Base-by-base conservation (phyloP, 2,888 invertebrate species). In the Trissolcus brochymenae region DNA sequence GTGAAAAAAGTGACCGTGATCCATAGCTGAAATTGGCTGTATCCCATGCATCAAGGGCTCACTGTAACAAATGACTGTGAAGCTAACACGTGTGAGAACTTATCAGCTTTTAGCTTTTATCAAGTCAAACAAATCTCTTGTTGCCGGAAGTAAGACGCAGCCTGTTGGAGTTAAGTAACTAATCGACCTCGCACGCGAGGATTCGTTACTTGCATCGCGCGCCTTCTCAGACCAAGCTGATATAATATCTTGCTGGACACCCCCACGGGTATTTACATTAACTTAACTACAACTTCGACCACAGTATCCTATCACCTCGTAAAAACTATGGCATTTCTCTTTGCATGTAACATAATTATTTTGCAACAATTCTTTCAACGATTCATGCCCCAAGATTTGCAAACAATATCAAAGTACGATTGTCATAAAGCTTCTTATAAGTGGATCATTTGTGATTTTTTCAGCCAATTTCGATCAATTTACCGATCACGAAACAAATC, bases 61-160 rank as follows among this genome's bases (percentile, higher is more conserved):
- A 64, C 40, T 54, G 60, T 79, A 76, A 79, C 73, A 76, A 79
- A 79, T 79, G 70, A 71, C 79, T 51, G 67, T 51, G 66, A 76
- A 76, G 62, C 57, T 56, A 79, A 79, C 76, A 79, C 79, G 73
- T 79, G 79, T 79, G 79, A 79, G 64, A 79, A 79, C 74, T 79
- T 76, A 79, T 79, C 79, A 79, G 79, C 79, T 79, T 76, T 76
- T 79, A 79, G 79, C 35, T 79, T 79, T 79, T 79, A 79, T 79
- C 74, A 67, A 79, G 79, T 79, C 76, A 79, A 79, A 76, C 79
- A 79, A 79, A 79, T 79, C 76, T 79, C 74, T 79, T 76, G 74
- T 79, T 79, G 76, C 74, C 79, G 79, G 79, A 76, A 79, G 76
- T 76, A 71, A 79, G 79, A 74, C 79, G 74, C 65, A 60, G 79